Percentiles rank a stretch among this genome's conserved stretches.
Conservation (phyloP, 30 jellyfish, hydroid and myxozoan genomes). For the Hydra vulgaris region DNA sequence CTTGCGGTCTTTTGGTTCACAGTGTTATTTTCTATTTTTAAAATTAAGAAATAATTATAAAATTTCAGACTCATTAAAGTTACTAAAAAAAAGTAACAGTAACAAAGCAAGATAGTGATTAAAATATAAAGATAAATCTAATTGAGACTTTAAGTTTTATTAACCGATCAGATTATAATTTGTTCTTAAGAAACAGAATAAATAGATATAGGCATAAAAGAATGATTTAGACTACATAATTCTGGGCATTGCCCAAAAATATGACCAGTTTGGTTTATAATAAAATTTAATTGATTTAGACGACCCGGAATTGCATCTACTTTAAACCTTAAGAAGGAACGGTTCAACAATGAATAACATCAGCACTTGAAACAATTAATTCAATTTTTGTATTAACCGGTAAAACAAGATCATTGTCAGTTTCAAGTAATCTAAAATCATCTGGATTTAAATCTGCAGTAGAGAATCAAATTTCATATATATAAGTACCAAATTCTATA, state of each 20-base stretch:
- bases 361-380: conserved; percentile 55
- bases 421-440: conserved; percentile 42
- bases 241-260: conserved; percentile 65
- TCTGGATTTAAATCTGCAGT: conserved; percentile 37
- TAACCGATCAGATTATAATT: conserved; percentile 18
- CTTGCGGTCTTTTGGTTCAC: too few species aligned
- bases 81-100: too few species aligned
- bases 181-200: conserved; percentile 39
- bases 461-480: conserved; percentile 52
- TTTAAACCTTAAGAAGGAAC: conserved; percentile 60
- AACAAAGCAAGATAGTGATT: not conserved
- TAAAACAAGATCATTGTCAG: conserved; percentile 27
- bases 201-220: conserved; percentile 51
- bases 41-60: too few species aligned
- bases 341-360: conserved; percentile 63
- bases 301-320: conserved; percentile 55
- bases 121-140: not conserved
- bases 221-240: conserved; percentile 50
- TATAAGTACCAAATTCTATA: too few species aligned
- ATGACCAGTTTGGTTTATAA: conserved; percentile 34
- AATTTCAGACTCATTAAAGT: too few species aligned
- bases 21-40: too few species aligned
- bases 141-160: conserved; percentile 2
- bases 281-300: conserved; percentile 30
- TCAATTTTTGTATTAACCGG: conserved; percentile 41